Evolutionary conservation across 1,140 invertebrate species (phyloP).

Genomic region (Drosophila ficusphila): DNA sequence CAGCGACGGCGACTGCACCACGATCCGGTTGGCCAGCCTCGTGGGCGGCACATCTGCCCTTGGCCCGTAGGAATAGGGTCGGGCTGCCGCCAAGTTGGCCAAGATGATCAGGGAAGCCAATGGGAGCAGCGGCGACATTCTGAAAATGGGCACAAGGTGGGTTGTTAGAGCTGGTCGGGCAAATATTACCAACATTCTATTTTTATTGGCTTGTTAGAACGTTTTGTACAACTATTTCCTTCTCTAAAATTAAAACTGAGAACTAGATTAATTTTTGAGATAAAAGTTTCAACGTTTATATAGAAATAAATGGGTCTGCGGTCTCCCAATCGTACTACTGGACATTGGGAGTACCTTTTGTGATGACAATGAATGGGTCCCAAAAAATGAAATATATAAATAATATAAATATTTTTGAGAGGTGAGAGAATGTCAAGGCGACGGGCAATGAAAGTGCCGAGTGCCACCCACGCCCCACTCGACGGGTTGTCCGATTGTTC

Average conservation of each 20-base stretch:
- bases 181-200: background rate
- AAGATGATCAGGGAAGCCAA: constrained; percentile 25
- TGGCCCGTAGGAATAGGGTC: constrained; percentile 43
- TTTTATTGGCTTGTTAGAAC: background rate
- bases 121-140: constrained; percentile 38
- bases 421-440: constrained; percentile 21
- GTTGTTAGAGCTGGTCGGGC: background rate
- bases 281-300: too few species aligned
- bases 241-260: too few species aligned
- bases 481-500: constrained; percentile 48
- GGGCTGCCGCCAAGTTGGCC: constrained; percentile 14
- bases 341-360: background rate
- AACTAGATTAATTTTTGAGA: too few species aligned
- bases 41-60: constrained; percentile 4
- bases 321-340: too few species aligned
- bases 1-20: constrained; percentile 71
- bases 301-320: too few species aligned
- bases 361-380: too few species aligned
- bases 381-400: too few species aligned
- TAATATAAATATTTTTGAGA: background rate
- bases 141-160: background rate
- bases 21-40: constrained; percentile 42
- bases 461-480: constrained; percentile 60
- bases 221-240: too few species aligned
- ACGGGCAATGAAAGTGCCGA: constrained; percentile 50